Conservation (phyloP, 2,113 vertebrate genomes). For the Hystrix cristata region DNA sequence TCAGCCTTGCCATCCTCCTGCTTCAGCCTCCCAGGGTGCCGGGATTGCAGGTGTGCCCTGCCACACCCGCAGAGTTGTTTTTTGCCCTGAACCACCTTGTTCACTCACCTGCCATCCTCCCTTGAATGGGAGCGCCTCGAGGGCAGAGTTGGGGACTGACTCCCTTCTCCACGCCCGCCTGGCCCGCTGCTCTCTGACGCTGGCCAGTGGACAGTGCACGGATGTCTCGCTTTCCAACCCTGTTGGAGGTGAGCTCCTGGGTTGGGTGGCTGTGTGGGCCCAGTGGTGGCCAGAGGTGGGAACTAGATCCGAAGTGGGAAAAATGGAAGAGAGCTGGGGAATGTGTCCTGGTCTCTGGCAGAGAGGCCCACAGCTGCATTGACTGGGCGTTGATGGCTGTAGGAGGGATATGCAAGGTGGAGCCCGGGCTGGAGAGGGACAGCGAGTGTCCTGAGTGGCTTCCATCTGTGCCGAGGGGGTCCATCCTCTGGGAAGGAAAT, state of each 20-base stretch:
- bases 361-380: slow-evolving; percentile 79
- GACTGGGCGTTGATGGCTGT: slow-evolving; percentile 73
- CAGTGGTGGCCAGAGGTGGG: not conserved
- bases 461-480: slow-evolving; percentile 78
- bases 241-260: not conserved
- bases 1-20: not conserved
- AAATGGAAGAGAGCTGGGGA: not conserved
- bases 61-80: not conserved
- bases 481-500: not conserved
- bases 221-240: not conserved
- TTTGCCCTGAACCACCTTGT: not conserved
- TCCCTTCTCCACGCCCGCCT: not conserved
- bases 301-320: not conserved
- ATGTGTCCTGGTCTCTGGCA: slow-evolving; percentile 79
- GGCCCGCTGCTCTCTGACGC: not conserved
- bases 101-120: not conserved
- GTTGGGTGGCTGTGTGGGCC: not conserved
- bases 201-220: not conserved
- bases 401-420: slow-evolving; percentile 65
- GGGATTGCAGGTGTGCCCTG: not conserved
- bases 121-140: not conserved
- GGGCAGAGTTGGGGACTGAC: not conserved
- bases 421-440: slow-evolving; percentile 77
- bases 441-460: slow-evolving; percentile 74
- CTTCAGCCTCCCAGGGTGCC: not conserved